Conservation (phyloP, 2,888 invertebrate species). For the Vesta saturnalis region DNA sequence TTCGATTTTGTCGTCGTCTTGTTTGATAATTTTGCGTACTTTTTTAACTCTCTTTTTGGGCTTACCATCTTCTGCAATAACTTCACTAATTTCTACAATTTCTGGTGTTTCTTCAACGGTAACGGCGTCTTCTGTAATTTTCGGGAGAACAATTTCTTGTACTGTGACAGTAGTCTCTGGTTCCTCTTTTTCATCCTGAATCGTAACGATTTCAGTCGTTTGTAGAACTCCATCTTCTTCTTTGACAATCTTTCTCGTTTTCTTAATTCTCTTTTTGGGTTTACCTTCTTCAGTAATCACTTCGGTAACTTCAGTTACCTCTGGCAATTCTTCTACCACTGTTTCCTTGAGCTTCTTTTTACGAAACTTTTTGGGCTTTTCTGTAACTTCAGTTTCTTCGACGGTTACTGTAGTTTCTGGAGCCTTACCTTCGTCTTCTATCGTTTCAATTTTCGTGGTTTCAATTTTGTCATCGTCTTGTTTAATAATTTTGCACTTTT, state of each 20-base stretch:
- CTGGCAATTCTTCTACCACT: constrained; percentile 49
- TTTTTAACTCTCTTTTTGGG: constrained; percentile 54
- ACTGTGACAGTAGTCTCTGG: constrained; percentile 47
- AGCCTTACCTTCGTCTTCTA: constrained; percentile 52
- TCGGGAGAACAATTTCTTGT: constrained; percentile 40
- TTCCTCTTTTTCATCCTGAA: constrained; percentile 47
- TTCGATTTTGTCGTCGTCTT: constrained; percentile 60
- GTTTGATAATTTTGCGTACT: constrained; percentile 59
- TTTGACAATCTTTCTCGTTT: constrained; percentile 60
- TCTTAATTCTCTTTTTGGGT: constrained; percentile 26
- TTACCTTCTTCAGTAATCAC: constrained; percentile 45
- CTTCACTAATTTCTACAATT: constrained; percentile 39
- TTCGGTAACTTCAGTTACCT: constrained; percentile 51
- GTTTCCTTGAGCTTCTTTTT: constrained; percentile 37
- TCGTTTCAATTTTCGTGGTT: constrained; percentile 40
- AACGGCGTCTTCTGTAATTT: constrained; percentile 38
- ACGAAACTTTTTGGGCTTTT: constrained; percentile 44
- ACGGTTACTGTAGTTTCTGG: constrained; percentile 53
- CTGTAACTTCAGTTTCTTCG: constrained; percentile 54
- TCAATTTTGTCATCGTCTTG: constrained; percentile 46
- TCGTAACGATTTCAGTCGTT: constrained; percentile 57
- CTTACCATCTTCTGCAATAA: constrained; percentile 44
- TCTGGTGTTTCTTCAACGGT: constrained; percentile 30
- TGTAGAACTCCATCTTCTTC: constrained; percentile 59
- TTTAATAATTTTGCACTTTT: constrained; percentile 46